These are phyloP conservation scores for Tiliacea aurago DNA, from an alignment of 2,888 invertebrate species.

Conservation along the genomic window DNA sequence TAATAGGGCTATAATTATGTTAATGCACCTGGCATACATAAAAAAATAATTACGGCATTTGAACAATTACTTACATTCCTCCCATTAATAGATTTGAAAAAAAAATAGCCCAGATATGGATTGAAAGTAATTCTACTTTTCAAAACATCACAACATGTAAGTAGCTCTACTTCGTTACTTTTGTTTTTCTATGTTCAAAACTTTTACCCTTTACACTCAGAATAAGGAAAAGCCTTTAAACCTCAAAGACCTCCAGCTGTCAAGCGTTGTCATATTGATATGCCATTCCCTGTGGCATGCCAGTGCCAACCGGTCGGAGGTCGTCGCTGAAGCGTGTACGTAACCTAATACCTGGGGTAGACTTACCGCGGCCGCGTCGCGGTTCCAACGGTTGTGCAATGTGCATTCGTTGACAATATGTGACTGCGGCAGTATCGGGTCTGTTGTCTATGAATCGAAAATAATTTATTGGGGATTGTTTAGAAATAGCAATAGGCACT, in stretches of 20 bases:
- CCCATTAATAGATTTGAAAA: background rate
- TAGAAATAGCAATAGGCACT: background rate
- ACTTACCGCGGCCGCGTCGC: slow-evolving; percentile 79
- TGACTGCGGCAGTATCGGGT: slow-evolving; percentile 71
- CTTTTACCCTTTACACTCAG: too few relatives aligned
- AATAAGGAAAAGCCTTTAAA: too few relatives aligned
- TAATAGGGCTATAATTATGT: slow-evolving; percentile 1
- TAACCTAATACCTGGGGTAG: slow-evolving; percentile 76
- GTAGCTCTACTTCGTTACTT: slow-evolving; percentile 13
- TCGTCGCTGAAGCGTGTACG: slow-evolving; percentile 80
- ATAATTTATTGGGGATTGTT: slow-evolving; percentile 1
- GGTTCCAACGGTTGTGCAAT: slow-evolving; percentile 83
- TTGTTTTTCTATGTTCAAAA: slow-evolving; percentile 10
- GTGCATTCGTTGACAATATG: slow-evolving; percentile 71
- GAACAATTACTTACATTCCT: background rate
- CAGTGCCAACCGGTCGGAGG: slow-evolving; percentile 73
- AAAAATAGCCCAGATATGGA: background rate
- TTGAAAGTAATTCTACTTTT: slow-evolving; percentile 21
- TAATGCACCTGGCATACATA: background rate
- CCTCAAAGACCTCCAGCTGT: slow-evolving; percentile 41
- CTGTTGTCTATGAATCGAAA: slow-evolving; percentile 45
- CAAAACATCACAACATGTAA: background rate
- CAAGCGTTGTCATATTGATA: slow-evolving; percentile 53
- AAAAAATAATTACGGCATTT: background rate
- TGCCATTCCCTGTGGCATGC: slow-evolving; percentile 55